Conservation (phyloP, 2,797 vertebrate genomes). For the Sternarchorhynchus goeldii region DNA sequence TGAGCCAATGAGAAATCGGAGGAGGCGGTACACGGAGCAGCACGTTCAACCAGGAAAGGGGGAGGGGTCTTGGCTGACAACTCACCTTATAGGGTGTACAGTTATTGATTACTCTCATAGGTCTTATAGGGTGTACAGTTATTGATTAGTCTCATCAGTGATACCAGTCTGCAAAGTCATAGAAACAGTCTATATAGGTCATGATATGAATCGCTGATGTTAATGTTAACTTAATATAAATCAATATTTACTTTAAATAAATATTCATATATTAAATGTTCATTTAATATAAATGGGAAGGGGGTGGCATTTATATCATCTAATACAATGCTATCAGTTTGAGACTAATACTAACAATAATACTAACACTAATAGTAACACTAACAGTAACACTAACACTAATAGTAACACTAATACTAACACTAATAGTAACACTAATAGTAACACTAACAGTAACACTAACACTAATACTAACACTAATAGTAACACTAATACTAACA, state of each 20-base stretch:
- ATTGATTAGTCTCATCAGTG: background rate
- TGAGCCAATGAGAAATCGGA: background rate
- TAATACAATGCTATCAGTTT: background rate
- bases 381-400: background rate
- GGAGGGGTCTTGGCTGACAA: background rate
- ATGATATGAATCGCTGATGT: background rate
- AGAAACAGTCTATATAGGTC: background rate
- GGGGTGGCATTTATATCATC: background rate
- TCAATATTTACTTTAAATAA: no score
- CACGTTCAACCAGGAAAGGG: background rate
- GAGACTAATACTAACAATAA: background rate
- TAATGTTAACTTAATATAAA: constrained; percentile 4
- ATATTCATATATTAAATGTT: background rate
- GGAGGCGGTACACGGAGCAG: background rate
- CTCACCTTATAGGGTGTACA: background rate
- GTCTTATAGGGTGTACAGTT: background rate
- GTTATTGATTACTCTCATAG: background rate
- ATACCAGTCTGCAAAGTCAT: background rate
- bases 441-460: no score
- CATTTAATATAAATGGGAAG: background rate
- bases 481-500: background rate
- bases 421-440: background rate
- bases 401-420: no score
- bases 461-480: background rate
- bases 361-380: background rate